Percentiles rank a stretch among this genome's conserved stretches.
phyloP scores from a whole-genome alignment of 2,797 vertebrate genomes.

The Poecilia wingei region DNA sequence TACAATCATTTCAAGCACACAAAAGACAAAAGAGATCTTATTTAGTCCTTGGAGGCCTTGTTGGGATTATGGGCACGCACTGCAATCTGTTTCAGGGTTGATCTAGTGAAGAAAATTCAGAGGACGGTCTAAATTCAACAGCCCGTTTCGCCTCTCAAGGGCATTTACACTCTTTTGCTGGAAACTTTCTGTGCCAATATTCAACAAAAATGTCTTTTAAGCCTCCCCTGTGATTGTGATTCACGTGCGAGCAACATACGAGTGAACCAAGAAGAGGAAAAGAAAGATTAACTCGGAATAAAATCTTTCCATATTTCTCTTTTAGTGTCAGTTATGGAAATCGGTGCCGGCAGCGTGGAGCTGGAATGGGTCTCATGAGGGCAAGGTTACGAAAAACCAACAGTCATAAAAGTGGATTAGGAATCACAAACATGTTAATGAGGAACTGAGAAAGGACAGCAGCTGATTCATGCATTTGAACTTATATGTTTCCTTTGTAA shows the following conservation, averaged over 20 bases:
- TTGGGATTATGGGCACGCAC: conserved; percentile 24
- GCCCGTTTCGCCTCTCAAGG: conserved; percentile 5
- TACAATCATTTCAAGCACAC: conserved; percentile 10
- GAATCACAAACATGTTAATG: conserved; percentile 1
- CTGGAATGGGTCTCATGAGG: conserved; percentile 47
- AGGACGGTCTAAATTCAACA: conserved; percentile 14
- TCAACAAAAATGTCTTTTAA: conserved; percentile 9
- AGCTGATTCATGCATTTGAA: neutral
- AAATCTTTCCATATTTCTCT: conserved; percentile 56
- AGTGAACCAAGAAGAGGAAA: conserved; percentile 4
- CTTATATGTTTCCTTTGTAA: neutral
- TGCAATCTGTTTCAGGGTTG: conserved; percentile 36
- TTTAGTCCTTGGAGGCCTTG: conserved; percentile 21
- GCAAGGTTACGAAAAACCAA: conserved; percentile 50
- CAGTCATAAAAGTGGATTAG: conserved; percentile 49
- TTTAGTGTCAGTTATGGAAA: conserved; percentile 70
- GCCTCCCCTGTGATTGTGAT: conserved; percentile 26
- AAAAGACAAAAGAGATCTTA: conserved; percentile 16
- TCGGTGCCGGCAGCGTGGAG: conserved; percentile 43
- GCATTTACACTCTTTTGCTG: conserved; percentile 35
- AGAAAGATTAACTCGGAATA: conserved; percentile 24
- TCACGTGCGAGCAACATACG: conserved; percentile 19
- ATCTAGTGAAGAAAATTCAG: conserved; percentile 24
- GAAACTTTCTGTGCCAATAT: conserved; percentile 20
- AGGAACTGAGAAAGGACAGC: neutral